Evolutionary conservation across 1,140 invertebrate species (phyloP).

Genomic region (Cherax destructor): DNA sequence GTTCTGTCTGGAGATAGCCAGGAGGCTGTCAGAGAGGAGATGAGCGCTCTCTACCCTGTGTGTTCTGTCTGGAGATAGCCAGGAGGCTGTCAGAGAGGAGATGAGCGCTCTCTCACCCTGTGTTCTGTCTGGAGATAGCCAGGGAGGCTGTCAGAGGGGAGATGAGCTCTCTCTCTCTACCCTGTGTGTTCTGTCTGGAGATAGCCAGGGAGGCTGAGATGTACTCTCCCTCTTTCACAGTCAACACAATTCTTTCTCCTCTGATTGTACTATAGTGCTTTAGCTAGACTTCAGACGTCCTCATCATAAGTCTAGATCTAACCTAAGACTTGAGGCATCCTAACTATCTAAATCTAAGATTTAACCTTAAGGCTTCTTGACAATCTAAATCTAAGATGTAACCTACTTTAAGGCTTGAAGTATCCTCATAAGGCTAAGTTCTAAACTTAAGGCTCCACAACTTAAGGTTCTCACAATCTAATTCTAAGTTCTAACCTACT

Average conservation of each 20-base stretch:
- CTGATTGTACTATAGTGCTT: neutral
- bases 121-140: neutral
- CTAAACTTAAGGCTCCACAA: no score
- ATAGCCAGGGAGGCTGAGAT: neutral
- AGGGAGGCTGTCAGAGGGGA: neutral
- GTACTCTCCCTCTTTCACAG: neutral
- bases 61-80: neutral
- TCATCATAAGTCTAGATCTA: neutral
- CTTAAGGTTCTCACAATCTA: no score
- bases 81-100: neutral
- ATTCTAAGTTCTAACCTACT: no score
- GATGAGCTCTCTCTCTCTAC: neutral
- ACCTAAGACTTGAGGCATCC: no score
- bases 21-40: neutral
- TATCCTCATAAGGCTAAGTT: no score
- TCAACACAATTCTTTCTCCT: neutral
- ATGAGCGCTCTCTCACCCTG: neutral
- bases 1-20: neutral
- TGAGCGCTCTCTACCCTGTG: neutral
- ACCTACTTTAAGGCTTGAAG: no score
- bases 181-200: neutral
- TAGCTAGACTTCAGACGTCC: neutral
- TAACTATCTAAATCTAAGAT: no score
- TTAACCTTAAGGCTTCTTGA: no score
- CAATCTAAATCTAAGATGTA: no score